Conservation (phyloP, 2,113 vertebrate genomes). For the Centropus bengalensis region DNA sequence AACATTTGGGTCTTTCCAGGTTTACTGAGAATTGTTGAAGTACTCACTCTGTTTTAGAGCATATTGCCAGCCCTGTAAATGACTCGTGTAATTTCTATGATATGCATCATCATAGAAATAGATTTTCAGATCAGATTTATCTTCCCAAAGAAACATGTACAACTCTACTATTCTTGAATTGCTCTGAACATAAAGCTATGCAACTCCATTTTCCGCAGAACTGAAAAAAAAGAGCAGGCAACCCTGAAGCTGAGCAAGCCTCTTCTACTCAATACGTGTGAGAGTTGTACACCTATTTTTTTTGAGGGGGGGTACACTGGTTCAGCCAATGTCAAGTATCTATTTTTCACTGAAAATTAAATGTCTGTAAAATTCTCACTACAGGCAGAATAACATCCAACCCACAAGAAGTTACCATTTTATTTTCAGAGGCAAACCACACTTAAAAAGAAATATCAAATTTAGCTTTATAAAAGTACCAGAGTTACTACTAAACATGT, state of each 20-base stretch:
- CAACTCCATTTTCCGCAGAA: not conserved
- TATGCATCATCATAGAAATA: not conserved
- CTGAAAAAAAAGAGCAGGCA: not conserved
- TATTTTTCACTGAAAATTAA: not conserved
- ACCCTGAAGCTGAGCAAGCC: not conserved
- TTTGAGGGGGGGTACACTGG: not conserved
- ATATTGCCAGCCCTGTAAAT: not conserved
- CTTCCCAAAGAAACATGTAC: not conserved
- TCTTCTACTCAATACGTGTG: not conserved
- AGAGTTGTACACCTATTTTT: not conserved
- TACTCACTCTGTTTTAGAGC: not conserved
- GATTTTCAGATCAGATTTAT: not conserved
- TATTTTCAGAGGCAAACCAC: not conserved
- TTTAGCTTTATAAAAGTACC: not conserved
- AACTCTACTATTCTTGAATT: not conserved
- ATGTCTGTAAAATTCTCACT: not conserved
- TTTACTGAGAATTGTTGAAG: not conserved
- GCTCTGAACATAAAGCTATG: not conserved
- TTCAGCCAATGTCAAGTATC: not conserved
- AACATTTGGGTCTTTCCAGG: not conserved
- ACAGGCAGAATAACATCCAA: not conserved
- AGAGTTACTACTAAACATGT: not conserved
- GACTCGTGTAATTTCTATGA: not conserved
- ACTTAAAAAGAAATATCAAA: not conserved
- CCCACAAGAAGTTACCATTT: not conserved